phyloP scores from a whole-genome alignment of 2,113 vertebrate genomes.

The Corythornis cristatus region DNA sequence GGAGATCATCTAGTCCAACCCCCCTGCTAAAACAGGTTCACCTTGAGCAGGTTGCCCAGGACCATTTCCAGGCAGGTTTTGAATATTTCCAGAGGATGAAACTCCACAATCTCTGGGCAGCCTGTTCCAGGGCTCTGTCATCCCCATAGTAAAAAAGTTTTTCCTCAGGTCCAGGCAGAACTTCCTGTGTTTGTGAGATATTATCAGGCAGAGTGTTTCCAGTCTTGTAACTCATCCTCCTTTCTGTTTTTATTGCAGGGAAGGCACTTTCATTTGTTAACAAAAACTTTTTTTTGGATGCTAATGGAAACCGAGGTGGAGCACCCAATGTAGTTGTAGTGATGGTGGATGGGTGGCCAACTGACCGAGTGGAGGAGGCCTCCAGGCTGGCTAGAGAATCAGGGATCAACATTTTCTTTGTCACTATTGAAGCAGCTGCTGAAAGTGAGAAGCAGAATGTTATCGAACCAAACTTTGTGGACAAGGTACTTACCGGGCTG shows the following conservation, averaged over 20 bases:
- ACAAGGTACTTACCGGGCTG: conserved; percentile 82
- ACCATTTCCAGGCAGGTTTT: no score
- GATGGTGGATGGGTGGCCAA: conserved; percentile 96
- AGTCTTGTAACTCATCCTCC: not conserved
- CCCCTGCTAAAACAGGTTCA: no score
- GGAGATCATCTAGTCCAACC: no score
- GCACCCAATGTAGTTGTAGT: conserved; percentile 93
- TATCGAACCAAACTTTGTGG: conserved; percentile 90
- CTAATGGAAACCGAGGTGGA: conserved; percentile 89
- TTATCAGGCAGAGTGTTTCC: not conserved
- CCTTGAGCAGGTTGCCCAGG: no score
- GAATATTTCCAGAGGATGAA: no score
- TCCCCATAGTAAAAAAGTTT: no score
- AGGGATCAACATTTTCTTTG: conserved; percentile 97
- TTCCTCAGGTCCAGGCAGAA: no score
- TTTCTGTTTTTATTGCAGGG: conserved; percentile 74
- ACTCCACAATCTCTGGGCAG: no score
- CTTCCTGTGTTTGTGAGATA: not conserved
- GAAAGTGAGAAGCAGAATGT: conserved; percentile 89
- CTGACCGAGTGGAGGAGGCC: conserved; percentile 91
- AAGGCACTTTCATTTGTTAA: conserved; percentile 92
- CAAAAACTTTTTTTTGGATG: conserved; percentile 91
- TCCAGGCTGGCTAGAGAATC: conserved; percentile 92
- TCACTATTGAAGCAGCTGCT: conserved; percentile 92
- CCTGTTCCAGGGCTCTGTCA: no score